Conservation (phyloP, 2,888 invertebrate genomes). For the Zygaena filipendulae region DNA sequence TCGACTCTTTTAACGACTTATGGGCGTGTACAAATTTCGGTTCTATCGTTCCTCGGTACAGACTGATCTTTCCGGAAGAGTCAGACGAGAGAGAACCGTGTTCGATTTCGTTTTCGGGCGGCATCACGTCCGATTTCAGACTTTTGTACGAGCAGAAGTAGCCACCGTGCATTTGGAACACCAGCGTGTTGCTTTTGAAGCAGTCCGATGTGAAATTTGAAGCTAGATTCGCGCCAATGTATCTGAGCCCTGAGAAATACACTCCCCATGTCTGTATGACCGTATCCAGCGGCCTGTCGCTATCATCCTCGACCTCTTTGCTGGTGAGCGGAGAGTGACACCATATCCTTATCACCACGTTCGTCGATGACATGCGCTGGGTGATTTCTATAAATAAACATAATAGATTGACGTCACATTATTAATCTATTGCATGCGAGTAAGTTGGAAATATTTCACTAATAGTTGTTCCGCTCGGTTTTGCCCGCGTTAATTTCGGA, state of each 20-base stretch:
- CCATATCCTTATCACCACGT: constrained; percentile 59
- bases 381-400: constrained; percentile 60
- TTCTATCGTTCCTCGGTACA: constrained; percentile 45
- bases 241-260: constrained; percentile 84
- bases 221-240: constrained; percentile 75
- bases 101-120: constrained; percentile 51
- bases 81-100: constrained; percentile 50
- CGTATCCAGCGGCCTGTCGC: constrained; percentile 49
- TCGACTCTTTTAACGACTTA: constrained; percentile 37
- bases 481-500: too few relatives aligned
- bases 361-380: constrained; percentile 54
- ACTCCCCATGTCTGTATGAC: constrained; percentile 85
- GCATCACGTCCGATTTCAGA: constrained; percentile 57
- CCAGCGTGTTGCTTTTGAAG: constrained; percentile 78
- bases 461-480: too few relatives aligned
- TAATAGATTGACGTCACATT: too few relatives aligned
- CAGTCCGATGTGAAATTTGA: constrained; percentile 75
- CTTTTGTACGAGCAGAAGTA: constrained; percentile 78
- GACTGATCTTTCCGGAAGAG: constrained; percentile 44
- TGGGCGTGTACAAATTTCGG: constrained; percentile 34
- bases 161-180: constrained; percentile 90
- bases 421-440: too few relatives aligned
- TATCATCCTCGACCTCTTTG: constrained; percentile 22
- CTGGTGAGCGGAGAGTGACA: constrained; percentile 32
- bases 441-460: too few relatives aligned